Evolutionary conservation across 2,888 invertebrate genomes (phyloP), one percentile per base, ranked within the genome.

Genomic region (Phaedon cochleariae): DNA sequence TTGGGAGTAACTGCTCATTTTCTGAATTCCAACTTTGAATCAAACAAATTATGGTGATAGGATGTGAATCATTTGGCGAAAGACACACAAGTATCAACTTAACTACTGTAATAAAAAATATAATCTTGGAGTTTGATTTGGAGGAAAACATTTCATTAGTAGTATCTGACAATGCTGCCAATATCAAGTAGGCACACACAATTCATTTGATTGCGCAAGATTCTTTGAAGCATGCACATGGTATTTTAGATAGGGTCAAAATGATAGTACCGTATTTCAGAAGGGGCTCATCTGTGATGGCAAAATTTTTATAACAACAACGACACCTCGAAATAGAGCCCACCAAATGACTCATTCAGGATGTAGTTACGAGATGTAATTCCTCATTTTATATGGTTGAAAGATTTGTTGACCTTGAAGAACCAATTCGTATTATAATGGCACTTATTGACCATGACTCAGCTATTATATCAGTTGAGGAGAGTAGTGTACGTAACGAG

Each of bases 221-320:
- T 65, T 53, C 59, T 18, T 58, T 74, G 34, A 64, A 68, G 57
- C 15, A 17, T 15, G 37, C 60, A 18, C n/a, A 31, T 1, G 51
- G 10, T 12, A 53, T 54, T 10, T 5, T 68, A 3, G 55, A 68
- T 18, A 74, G 74, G 65, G 55, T 74, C 15, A 72, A 68, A 51
- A 52, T 15, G 12, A 66, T 75, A 31, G 73, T 76, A 1, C 37
- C 34, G 1, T 69, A 75, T 68, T 76, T 77, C 53, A 75, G 72
- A 66, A 67, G 72, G 59, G 77, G 75, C 41, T 67, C 59, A 9
- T 31, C 41, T 48, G 74, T 57, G 57, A 73, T 31, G 59, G 70
- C 64, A 45, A 71, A 77, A 67, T 64, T 74, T 84, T 77, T 73
- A 84, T 18, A 81, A 51, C 64, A 62, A 22, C 71, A 71, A 67